Base-by-base conservation (phyloP, 2,113 vertebrate species). In the Gopherus evgoodei region DNA sequence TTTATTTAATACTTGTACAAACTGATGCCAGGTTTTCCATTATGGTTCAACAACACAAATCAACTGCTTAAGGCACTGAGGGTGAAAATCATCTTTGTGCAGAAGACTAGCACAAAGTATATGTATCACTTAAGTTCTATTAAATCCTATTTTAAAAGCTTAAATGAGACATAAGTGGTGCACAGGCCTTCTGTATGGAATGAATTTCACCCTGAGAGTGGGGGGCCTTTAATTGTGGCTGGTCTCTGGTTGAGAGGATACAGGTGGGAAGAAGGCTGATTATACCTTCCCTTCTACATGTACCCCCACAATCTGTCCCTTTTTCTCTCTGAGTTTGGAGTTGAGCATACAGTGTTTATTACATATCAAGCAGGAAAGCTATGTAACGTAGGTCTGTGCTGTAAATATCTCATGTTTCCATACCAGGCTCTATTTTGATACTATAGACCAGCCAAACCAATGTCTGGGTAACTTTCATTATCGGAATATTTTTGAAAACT, bases 401-500 rank as follows among this genome's bases (percentile, higher is more conserved):
- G 65, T 86, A 86, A 94, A 87, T 47, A 53, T 87, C 22, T n/a
- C 42, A 59, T 17, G 31, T 95, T 97, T 81, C 86, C 79, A 94
- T 83, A 12, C 1, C 65, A 27, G 75, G 7, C 93, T 52, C 83
- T 38, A 54, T 92, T 94, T 95, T 95, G 59, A 90, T 81, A 9
- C 84, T 83, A 17, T 82, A 59, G 83, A 88, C 88, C 75, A 79
- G 7, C 90, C 12, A 35, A 83, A 47, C 76, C 65, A 87, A 59
- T 5, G 4, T 29, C 75, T 92, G 88, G 50, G 82, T 62, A 87
- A 62, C 38, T 80, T 93, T 81, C 25, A 42, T 92, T 89, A 49
- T 90, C 89, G 22, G 54, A 86, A 76, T 94, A 83, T 13, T 93
- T 62, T 85, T 97, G 81, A 93, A 97, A 81, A 78, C 80, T 94